Base-by-base conservation (phyloP, 2,797 vertebrate genomes). In the Falco cherrug region DNA sequence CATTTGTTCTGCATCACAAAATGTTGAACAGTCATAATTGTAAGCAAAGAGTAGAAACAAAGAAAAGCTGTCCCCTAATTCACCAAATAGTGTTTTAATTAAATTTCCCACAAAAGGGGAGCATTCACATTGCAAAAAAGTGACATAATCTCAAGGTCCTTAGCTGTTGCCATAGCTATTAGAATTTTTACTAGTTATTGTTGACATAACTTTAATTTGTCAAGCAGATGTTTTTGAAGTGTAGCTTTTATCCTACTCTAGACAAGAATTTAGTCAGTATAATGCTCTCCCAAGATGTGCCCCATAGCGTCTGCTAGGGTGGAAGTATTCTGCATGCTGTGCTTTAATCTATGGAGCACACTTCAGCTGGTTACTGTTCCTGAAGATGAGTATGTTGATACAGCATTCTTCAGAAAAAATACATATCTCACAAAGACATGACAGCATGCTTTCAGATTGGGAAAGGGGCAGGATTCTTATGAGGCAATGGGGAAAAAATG, bases 1-100 rank as follows among this genome's bases (percentile, higher is more conserved):
- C 89, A 91, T 96, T 96, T 7, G 73, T 95, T 97, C 96, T 94
- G 96, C 91, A 95, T 95, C 84, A 75, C 80, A 70, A 90, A 86
- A 85, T 53, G 43, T 71, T 97, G 95, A 96, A 89, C 59, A 85
- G 80, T 79, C 76, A 95, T 96, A 96, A 96, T 89, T 2, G 3
- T 82, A 96, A 94, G 82, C 70, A 89, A 96, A 94, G 77, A 91
- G 83, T 15, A 61, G 76, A 94, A 90, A 95, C 93, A 96, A 97
- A 93, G 77, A 76, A 93, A 89, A 96, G 25, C 45, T 93, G 71
- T 85, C 63, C 76, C 67, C 16, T 96, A 92, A 89, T 90, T 94
- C 74, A 48, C 60, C 48, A 94, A 95, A 94, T 39, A 89, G n/a
- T 75, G 24, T 73, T 97, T 95, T 90, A 97, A 93, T 97, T 96